Percentiles rank a stretch among this genome's conserved stretches.
Conservation (phyloP, 2,888 invertebrate species). For the Platycnemis pennipes region DNA sequence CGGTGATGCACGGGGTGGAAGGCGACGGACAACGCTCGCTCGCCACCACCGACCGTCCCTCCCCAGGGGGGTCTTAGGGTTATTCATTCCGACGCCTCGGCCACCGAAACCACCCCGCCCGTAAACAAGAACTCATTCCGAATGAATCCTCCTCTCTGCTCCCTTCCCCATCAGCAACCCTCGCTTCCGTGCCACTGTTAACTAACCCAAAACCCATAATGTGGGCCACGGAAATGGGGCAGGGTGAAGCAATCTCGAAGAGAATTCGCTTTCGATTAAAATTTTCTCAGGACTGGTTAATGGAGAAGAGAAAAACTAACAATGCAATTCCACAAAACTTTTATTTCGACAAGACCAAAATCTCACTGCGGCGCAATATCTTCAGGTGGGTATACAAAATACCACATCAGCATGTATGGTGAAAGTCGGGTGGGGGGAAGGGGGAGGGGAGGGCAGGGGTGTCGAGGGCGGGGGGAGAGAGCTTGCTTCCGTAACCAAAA, state of each 20-base stretch:
- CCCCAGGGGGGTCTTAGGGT: slow-evolving; percentile 43
- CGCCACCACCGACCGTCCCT: neutral
- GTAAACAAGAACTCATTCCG: slow-evolving; percentile 58
- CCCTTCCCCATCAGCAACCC: neutral
- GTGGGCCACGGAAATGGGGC: neutral
- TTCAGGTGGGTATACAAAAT: no score
- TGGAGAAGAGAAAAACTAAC: no score
- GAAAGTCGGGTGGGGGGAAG: no score
- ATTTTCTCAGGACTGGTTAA: neutral
- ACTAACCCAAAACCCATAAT: neutral
- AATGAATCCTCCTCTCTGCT: neutral
- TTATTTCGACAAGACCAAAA: no score
- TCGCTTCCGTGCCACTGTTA: neutral
- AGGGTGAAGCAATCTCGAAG: neutral
- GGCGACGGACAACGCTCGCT: slow-evolving; percentile 19
- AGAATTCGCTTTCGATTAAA: neutral
- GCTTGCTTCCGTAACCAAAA: no score
- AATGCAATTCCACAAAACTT: no score
- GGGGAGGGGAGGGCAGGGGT: no score
- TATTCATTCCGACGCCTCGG: slow-evolving; percentile 42
- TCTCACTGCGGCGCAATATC: no score
- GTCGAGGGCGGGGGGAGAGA: no score
- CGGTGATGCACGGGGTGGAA: neutral
- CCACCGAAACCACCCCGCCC: neutral
- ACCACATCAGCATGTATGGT: no score